These are phyloP conservation scores for Gulo gulo DNA, from an alignment of 2,113 vertebrate species.

Conservation along the genomic window DNA sequence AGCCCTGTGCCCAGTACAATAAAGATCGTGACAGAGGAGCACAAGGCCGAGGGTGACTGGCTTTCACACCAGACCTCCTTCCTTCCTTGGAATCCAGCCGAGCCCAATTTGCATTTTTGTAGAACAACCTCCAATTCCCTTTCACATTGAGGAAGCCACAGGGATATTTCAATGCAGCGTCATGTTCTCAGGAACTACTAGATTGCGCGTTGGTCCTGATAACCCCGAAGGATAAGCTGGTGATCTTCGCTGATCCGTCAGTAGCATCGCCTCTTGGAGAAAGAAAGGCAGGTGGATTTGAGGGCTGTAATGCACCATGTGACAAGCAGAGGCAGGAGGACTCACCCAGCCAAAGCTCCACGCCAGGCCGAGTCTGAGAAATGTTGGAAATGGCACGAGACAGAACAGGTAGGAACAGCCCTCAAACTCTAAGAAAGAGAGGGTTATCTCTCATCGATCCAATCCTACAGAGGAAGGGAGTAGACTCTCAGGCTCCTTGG, in stretches of 20 bases:
- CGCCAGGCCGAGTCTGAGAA: neutral
- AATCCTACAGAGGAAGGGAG: neutral
- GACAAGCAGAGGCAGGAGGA: neutral
- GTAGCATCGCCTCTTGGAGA: neutral
- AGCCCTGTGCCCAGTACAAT: rapidly evolving
- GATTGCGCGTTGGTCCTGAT: neutral
- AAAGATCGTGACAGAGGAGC: neutral
- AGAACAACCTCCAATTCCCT: neutral
- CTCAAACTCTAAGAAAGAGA: neutral
- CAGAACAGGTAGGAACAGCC: neutral
- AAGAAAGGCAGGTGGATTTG: neutral
- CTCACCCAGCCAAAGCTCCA: neutral
- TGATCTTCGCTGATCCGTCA: too few relatives aligned
- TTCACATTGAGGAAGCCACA: neutral
- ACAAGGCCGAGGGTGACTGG: neutral
- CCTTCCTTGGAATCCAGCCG: neutral
- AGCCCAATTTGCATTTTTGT: neutral
- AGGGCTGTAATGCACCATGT: neutral
- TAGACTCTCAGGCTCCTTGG: neutral
- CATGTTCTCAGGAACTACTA: neutral
- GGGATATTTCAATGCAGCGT: neutral
- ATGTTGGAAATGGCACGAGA: neutral
- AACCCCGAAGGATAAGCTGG: neutral
- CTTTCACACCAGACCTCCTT: neutral
- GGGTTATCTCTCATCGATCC: neutral